These are phyloP conservation scores for human DNA, from an alignment of 2,113 vertebrate genomes.

Conservation along the genomic window GRCh38 chr1:9193501-9194000, in stretches of 20 bases:
- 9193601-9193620: accelerated
- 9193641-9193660: background rate
- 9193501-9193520: background rate
- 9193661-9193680: background rate
- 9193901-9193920: too few species aligned
- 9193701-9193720: background rate
- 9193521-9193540: background rate
- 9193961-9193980: background rate
- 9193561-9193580: background rate
- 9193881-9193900: too few species aligned
- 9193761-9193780: background rate
- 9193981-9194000: background rate
- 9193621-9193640: background rate
- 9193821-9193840: background rate
- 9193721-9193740: background rate
- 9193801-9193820: accelerated
- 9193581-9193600: background rate
- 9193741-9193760: background rate
- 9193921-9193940: background rate
- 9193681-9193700: background rate
- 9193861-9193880: too few species aligned
- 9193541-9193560: background rate
- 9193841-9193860: background rate
- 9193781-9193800: background rate
- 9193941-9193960: background rate